Conservation (phyloP, 2,797 vertebrate species). For the Helarctos malayanus region DNA sequence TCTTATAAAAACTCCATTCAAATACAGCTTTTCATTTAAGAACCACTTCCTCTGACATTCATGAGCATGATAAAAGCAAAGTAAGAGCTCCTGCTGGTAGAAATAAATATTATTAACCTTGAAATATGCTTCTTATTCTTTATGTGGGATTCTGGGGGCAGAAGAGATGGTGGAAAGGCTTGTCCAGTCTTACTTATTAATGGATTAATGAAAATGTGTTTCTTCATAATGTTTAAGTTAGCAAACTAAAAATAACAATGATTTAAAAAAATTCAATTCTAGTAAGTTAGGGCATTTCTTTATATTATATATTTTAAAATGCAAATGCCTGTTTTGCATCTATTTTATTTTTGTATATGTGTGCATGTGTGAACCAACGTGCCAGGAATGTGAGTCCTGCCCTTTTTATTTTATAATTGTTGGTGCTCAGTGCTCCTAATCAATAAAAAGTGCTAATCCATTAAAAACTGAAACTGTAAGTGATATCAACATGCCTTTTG, state of each 20-base stretch:
- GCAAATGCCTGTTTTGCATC: neutral
- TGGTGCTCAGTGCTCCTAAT: neutral
- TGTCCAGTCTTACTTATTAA: neutral
- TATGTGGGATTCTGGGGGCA: neutral
- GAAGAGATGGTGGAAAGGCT: neutral
- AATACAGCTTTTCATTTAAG: slow-evolving; percentile 34
- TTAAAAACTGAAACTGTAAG: neutral
- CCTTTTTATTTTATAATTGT: neutral
- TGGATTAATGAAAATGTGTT: slow-evolving; percentile 2
- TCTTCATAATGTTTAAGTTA: neutral
- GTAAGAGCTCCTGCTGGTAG: neutral
- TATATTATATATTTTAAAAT: slow-evolving; percentile 9
- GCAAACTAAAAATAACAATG: neutral
- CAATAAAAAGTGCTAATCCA: neutral
- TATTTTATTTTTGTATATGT: neutral
- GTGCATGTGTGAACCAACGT: fast-evolving
- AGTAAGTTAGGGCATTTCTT: neutral
- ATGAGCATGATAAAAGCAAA: neutral
- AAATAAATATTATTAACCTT: neutral
- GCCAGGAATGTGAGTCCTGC: neutral
- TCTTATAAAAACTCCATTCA: slow-evolving; percentile 24
- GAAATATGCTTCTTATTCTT: neutral
- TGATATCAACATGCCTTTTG: neutral
- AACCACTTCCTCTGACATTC: neutral
- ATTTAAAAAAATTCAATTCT: neutral